phyloP scores from a whole-genome alignment of 1,140 invertebrate species.

The Bombus impatiens region DNA sequence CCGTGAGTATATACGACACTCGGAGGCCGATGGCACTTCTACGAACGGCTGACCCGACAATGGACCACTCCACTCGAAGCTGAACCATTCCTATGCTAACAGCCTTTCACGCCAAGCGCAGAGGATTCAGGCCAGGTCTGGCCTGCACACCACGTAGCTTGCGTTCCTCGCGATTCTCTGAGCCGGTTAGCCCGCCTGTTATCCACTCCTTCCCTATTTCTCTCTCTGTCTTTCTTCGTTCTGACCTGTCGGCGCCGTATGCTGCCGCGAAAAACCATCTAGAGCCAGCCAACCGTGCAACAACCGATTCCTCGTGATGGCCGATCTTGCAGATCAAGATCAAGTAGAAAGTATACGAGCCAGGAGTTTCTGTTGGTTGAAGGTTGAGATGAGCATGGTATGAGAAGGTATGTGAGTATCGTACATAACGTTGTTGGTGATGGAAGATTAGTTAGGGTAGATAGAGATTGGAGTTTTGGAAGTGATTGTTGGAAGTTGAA shows the following conservation, averaged over 20 bases:
- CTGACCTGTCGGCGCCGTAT: constrained; percentile 22
- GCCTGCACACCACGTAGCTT: not conserved
- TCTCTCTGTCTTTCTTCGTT: constrained; percentile 18
- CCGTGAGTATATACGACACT: constrained; percentile 69
- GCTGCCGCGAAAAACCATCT: constrained; percentile 58
- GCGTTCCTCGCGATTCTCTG: not conserved
- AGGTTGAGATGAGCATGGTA: not conserved
- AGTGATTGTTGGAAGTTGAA: not conserved
- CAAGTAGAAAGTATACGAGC: too few relatives aligned
- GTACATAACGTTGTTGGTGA: not conserved
- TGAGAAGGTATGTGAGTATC: not conserved
- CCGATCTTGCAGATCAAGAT: constrained; percentile 32
- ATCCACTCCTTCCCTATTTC: constrained; percentile 20
- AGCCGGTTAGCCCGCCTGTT: constrained; percentile 26
- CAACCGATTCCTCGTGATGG: constrained; percentile 49
- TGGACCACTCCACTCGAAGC: constrained; percentile 78
- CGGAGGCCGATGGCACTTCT: constrained; percentile 74
- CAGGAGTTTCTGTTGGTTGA: not conserved
- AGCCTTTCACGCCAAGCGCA: constrained; percentile 76
- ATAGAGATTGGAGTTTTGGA: not conserved
- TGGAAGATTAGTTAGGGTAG: not conserved
- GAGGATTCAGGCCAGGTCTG: constrained; percentile 49
- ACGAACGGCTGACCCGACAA: constrained; percentile 79
- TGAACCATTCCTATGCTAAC: constrained; percentile 81
- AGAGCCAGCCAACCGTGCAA: constrained; percentile 17